Percentiles rank a stretch among this genome's conserved stretches.
phyloP scores from a whole-genome alignment of 2,888 invertebrate genomes.

The Mesorhabditis spiculigera region DNA sequence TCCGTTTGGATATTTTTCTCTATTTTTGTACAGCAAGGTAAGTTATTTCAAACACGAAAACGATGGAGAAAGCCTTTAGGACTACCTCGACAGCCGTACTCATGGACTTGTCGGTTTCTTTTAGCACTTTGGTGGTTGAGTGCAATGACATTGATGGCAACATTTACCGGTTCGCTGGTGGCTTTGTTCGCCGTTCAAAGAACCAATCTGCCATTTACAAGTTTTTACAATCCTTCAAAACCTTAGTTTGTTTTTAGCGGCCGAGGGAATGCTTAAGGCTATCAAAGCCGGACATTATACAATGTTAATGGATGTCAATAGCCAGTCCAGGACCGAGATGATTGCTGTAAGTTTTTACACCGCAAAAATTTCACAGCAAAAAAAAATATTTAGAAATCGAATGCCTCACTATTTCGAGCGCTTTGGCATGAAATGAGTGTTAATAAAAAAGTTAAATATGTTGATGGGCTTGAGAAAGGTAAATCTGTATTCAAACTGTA shows the following conservation, averaged over 20 bases:
- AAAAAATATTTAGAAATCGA: slow-evolving; percentile 26
- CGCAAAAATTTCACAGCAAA: background rate
- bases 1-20: slow-evolving; percentile 50
- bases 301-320: slow-evolving; percentile 43
- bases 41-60: background rate
- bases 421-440: slow-evolving; percentile 44
- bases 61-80: slow-evolving; percentile 22
- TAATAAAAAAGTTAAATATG: slow-evolving; percentile 39
- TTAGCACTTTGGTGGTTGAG: slow-evolving; percentile 51
- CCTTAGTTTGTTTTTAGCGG: slow-evolving; percentile 21
- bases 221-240: slow-evolving; percentile 17
- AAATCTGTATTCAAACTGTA: background rate
- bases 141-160: slow-evolving; percentile 48
- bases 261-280: slow-evolving; percentile 36
- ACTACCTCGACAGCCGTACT: slow-evolving; percentile 42
- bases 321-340: slow-evolving; percentile 40
- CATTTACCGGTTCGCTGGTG: slow-evolving; percentile 53
- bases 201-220: slow-evolving; percentile 42
- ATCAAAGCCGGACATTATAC: slow-evolving; percentile 36
- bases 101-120: slow-evolving; percentile 49
- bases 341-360: slow-evolving; percentile 27
- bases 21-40: slow-evolving; percentile 50
- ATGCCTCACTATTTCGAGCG: slow-evolving; percentile 27
- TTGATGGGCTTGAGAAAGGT: slow-evolving; percentile 35
- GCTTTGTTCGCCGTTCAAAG: slow-evolving; percentile 53